Base-by-base conservation (phyloP, 2,113 vertebrate species). In the Paratilapia polleni region DNA sequence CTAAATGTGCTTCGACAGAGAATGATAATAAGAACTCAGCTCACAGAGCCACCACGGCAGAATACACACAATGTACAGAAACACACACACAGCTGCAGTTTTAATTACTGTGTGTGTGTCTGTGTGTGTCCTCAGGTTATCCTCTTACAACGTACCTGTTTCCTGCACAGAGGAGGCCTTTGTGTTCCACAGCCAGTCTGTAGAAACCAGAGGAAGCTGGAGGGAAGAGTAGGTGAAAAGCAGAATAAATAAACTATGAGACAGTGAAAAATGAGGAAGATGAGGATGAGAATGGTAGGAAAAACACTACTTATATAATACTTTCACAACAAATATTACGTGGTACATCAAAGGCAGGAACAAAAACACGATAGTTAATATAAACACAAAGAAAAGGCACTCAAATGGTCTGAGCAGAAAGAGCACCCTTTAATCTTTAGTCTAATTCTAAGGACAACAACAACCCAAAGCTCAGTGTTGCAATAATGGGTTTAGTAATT, bases 191-290 rank as follows among this genome's bases (percentile, higher is more conserved):
- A 3, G 95, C 95, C 90, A 98, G 92, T 38, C 38, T 94, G 90
- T 97, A 98, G 95, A 99, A 99, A 90, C 96, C 97, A 9, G 97
- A 97, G 6, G 97, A 96, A 20, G 96, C 98, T 99, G 87, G 3
- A 80, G 47, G 86, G 36, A 84, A 68, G 62, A 85, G 49, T 77
- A 85, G 76, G 47, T 24, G 8, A 78, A 66, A 31, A 87, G 36
- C 28, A 87, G 28, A 80, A 77, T 36, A 63, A 77, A 68, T 24
- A 15, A 74, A 19, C 36, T 19, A 68, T 43, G 47, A 87, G 49
- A 68, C 15, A 47, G 19, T 24, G 8, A 76, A n/a, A 80, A 60
- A 70, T 34, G 52, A 28, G 31, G 26, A 73, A 73, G 68, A n/a
- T n/a, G n/a, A 70, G 28, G 66, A 70, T 52, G 24, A 54, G 11